Base-by-base conservation (phyloP, 2,797 vertebrate species). In the Aselliscus stoliczkanus region DNA sequence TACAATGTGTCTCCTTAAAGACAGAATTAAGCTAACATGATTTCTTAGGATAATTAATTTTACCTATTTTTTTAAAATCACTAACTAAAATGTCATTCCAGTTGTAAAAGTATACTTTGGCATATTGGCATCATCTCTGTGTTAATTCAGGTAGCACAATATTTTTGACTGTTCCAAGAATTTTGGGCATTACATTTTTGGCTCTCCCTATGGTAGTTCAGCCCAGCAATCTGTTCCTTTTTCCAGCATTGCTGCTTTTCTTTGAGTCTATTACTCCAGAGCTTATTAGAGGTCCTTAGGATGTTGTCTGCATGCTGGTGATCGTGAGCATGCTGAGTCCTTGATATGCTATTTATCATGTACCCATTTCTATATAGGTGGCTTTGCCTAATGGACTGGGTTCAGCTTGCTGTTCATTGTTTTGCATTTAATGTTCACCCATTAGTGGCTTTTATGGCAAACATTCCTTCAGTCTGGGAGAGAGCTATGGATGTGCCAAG, bases 191-290 rank as follows among this genome's bases (percentile, higher is more conserved):
- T 83, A 18, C 1, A 3, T 14, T 73, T 56, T 93, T 95, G 95
- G 92, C 92, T 93, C 17, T 75, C 29, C 10, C 11, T 31, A 47
- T 0, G 1, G 42, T 42, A 27, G 47, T 67, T 34, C 62, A 94
- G 77, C 73, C 93, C 85, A 88, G 58, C 87, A 97, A 96, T 94
- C 97, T 97, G 90, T 90, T 93, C 70, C 5, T 4, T 72, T 21
- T 94, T 92, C 77, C 18, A 80, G n/a, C 13, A 34, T 1, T 58
- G 85, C 47, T 56, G 67, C 29, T 82, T 92, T 91, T 92, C 69
- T 75, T 39, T 76, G 47, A 37, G 20, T 76, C 77, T 67, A 9
- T 89, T 81, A 88, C 85, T 93, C 82, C 42, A 94, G 65, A 56
- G 21, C 50, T 37, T 11, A 42, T 60, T 15, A 72, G 37, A 70